phyloP scores from a whole-genome alignment of 2,113 vertebrate genomes.

The Pseudorectes ferrugineus region DNA sequence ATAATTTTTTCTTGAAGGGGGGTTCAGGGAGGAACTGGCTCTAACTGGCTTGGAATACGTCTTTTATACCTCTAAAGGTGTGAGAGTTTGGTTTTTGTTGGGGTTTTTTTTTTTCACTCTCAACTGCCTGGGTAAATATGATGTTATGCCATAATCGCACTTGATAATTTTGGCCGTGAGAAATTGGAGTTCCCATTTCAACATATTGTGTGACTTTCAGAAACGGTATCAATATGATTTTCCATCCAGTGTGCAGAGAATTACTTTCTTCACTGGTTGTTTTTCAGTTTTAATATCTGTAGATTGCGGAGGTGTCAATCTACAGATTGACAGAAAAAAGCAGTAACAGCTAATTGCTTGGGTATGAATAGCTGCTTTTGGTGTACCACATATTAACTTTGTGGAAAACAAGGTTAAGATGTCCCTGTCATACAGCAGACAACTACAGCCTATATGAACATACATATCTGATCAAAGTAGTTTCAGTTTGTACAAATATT shows the following conservation, averaged over 20 bases:
- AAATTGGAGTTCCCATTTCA: neutral
- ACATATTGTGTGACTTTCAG: neutral
- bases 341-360: neutral
- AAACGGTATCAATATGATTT: neutral
- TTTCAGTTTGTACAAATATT: neutral
- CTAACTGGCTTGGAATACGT: neutral
- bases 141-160: neutral
- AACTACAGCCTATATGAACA: neutral
- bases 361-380: neutral
- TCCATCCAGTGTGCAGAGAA: neutral
- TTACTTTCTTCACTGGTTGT: neutral
- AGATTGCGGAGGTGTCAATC: neutral
- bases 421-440: neutral
- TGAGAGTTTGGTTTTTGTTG: neutral
- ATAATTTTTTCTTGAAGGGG: neutral
- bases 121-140: neutral
- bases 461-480: neutral
- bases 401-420: neutral
- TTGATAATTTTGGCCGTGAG: neutral
- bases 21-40: neutral
- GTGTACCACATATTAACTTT: neutral
- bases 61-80: neutral
- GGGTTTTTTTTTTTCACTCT: neutral
- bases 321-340: neutral
- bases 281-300: neutral